Evolutionary conservation across 1,140 invertebrate genomes (phyloP).

Genomic region (Drosophila pandora): DNA sequence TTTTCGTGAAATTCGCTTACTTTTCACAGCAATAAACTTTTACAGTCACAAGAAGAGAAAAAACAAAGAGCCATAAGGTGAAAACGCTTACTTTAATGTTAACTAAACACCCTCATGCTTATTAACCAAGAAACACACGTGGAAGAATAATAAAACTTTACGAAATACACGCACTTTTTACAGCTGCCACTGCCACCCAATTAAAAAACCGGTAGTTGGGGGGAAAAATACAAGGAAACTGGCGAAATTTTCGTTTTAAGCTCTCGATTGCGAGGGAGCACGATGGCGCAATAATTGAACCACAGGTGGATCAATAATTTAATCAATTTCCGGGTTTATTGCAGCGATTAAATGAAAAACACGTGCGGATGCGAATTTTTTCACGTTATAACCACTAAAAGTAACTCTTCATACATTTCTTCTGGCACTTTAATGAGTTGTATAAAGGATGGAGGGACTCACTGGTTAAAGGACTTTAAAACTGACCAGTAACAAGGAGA

Average conservation of each 20-base stretch:
- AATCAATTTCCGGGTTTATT: slow-evolving; percentile 20
- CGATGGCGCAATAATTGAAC: slow-evolving; percentile 5
- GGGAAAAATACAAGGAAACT: background rate
- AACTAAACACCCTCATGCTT: slow-evolving; percentile 27
- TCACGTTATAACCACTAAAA: background rate
- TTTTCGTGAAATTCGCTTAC: background rate
- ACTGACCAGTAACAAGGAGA: background rate
- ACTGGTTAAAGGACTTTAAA: background rate
- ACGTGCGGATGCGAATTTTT: slow-evolving; percentile 3
- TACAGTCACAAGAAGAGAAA: background rate
- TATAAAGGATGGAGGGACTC: background rate
- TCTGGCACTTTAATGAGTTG: background rate
- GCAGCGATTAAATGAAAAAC: slow-evolving; percentile 20
- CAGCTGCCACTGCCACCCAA: background rate
- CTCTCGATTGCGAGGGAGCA: background rate
- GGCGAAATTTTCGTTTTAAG: background rate
- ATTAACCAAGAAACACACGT: slow-evolving; percentile 17
- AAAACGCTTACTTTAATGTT: slow-evolving; percentile 24
- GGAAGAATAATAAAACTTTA: slow-evolving; percentile 16
- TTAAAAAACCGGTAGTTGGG: background rate
- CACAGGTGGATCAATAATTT: slow-evolving; percentile 25
- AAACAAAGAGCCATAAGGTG: background rate
- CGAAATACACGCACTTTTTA: slow-evolving; percentile 9
- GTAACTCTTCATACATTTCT: background rate
- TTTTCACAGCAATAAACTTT: slow-evolving; percentile 33